Evolutionary conservation across 1,140 invertebrate species (phyloP).

Genomic region (Drosophila watanabei): DNA sequence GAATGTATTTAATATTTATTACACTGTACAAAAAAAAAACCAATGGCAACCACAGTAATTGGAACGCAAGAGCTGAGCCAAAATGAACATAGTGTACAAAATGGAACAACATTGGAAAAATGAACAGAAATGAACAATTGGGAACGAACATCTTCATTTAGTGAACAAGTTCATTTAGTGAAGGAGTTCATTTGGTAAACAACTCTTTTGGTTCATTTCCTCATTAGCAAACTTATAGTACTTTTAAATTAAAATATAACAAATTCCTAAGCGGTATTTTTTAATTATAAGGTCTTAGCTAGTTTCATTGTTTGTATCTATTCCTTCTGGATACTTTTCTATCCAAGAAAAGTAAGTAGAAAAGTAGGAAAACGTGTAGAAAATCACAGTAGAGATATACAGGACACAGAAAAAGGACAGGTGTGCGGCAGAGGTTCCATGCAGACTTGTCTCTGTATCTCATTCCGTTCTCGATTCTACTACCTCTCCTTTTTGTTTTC

Average conservation of each 20-base stretch:
- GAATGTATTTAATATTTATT: too few relatives aligned
- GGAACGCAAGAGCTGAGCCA: too few relatives aligned
- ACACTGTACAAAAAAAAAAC: too few relatives aligned
- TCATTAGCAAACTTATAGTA: not conserved
- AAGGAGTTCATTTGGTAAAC: not conserved
- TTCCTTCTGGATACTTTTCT: not conserved
- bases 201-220: not conserved
- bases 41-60: too few relatives aligned
- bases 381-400: not conserved
- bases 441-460: not conserved
- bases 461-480: not conserved
- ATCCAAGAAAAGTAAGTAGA: not conserved
- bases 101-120: not conserved
- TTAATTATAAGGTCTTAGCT: not conserved
- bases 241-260: not conserved
- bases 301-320: not conserved
- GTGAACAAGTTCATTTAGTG: not conserved
- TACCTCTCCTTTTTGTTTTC: not conserved
- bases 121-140: not conserved
- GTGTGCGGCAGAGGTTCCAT: conserved; percentile 16
- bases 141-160: too few relatives aligned
- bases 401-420: not conserved
- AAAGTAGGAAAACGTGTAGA: not conserved
- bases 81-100: not conserved
- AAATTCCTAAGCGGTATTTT: too few relatives aligned